Conservation (phyloP, 2,888 invertebrate genomes). For the Lasioglossum calceatum region DNA sequence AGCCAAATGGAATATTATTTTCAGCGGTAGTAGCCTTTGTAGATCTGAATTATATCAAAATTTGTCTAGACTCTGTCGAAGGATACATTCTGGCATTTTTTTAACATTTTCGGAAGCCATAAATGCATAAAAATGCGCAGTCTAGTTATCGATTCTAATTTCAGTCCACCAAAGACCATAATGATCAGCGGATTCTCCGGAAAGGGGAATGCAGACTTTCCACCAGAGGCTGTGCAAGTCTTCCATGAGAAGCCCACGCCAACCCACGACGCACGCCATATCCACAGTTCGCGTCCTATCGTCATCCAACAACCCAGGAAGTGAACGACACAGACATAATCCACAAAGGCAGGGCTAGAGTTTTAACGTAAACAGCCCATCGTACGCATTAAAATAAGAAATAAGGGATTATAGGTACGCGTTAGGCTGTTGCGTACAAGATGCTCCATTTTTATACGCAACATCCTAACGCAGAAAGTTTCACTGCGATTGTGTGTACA, state of each 20-base stretch:
- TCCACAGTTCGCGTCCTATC: conserved; percentile 87
- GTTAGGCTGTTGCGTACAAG: not conserved
- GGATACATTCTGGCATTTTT: too few relatives aligned
- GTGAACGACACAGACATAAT: conserved; percentile 84
- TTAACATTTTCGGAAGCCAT: too few relatives aligned
- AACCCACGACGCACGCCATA: conserved; percentile 86
- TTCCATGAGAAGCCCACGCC: conserved; percentile 93
- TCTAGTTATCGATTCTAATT: conserved; percentile 16
- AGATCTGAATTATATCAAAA: too few relatives aligned
- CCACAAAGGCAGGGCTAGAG: conserved; percentile 9
- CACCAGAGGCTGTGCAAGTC: conserved; percentile 93
- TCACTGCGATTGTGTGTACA: conserved; percentile 31
- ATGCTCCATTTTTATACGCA: not conserved
- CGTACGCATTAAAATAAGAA: conserved; percentile 39
- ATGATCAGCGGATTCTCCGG: conserved; percentile 92
- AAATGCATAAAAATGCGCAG: too few relatives aligned
- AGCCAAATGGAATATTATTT: too few relatives aligned
- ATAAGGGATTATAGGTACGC: conserved; percentile 33
- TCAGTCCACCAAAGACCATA: conserved; percentile 90
- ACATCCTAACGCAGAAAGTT: conserved; percentile 20
- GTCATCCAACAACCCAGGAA: conserved; percentile 96
- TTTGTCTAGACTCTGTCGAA: too few relatives aligned
- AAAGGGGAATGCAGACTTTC: conserved; percentile 94
- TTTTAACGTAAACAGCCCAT: not conserved
- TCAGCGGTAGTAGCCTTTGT: too few relatives aligned